A percentile compares a stretch with the other conserved stretches of the same genome.
These are phyloP conservation scores for Hyles euphorbiae DNA, from an alignment of 1,140 invertebrate genomes.

Conservation along the genomic window DNA sequence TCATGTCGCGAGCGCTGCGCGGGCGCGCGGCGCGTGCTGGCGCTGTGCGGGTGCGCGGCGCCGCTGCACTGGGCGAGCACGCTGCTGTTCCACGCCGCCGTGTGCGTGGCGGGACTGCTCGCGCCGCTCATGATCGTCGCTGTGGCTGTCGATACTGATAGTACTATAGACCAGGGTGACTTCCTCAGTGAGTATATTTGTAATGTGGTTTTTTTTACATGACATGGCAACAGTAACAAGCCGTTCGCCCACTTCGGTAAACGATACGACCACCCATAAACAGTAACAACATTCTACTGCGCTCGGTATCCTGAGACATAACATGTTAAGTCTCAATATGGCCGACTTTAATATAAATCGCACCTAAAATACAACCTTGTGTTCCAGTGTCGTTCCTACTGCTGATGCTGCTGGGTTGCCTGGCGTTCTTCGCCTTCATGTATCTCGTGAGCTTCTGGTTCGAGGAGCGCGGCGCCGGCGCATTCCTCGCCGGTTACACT, in stretches of 20 bases:
- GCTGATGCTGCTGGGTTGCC: constrained; percentile 29
- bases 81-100: constrained; percentile 25
- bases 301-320: no score
- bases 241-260: no score
- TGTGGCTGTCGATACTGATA: constrained; percentile 25
- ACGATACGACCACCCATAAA: no score
- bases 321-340: no score
- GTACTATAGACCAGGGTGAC: constrained; percentile 30
- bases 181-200: constrained; percentile 31
- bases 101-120: constrained; percentile 21
- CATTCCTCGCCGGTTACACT: constrained; percentile 25
- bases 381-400: constrained; percentile 25
- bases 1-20: constrained; percentile 36
- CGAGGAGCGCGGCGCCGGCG: constrained; percentile 24
- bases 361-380: neutral
- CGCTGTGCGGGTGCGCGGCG: constrained; percentile 42
- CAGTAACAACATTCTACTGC: no score
- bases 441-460: constrained; percentile 47
- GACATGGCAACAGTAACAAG: no score
- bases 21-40: constrained; percentile 42
- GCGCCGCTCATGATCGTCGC: constrained; percentile 23
- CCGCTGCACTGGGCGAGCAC: constrained; percentile 40
- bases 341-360: no score
- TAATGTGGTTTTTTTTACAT: no score
- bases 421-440: constrained; percentile 39